These are phyloP conservation scores for Brachirus orientalis DNA, from an alignment of 2,113 vertebrate species.

Conservation along the genomic window DNA sequence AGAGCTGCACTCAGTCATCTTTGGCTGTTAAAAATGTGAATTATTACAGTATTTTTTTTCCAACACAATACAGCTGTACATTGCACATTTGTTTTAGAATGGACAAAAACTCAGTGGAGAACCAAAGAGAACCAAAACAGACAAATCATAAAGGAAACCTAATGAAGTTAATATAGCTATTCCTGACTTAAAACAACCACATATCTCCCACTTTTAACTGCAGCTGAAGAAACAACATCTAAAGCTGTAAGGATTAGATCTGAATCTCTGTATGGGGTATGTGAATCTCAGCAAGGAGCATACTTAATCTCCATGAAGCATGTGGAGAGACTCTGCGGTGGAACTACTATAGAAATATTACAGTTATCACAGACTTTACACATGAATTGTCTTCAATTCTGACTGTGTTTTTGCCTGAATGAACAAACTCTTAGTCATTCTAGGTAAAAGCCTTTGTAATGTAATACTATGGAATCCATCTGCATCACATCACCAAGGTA, in stretches of 20 bases:
- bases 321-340: constrained; percentile 6
- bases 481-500: neutral
- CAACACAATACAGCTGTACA: neutral
- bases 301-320: constrained; percentile 18
- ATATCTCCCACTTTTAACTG: constrained; percentile 4
- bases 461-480: neutral
- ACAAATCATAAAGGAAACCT: constrained; percentile 1
- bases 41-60: too few relatives aligned
- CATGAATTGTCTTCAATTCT: neutral
- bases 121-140: neutral
- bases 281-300: constrained; percentile 23
- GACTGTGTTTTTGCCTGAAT: neutral
- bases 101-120: neutral
- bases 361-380: constrained; percentile 3
- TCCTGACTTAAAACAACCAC: constrained; percentile 9
- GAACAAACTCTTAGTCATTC: neutral
- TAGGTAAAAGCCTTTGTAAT: neutral
- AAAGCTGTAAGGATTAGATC: constrained; percentile 26
- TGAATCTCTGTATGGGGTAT: constrained; percentile 18
- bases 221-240: constrained; percentile 10
- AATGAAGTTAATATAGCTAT: constrained; percentile 10
- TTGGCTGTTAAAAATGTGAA: too few relatives aligned
- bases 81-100: neutral
- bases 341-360: constrained; percentile 4
- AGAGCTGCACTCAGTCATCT: too few relatives aligned